A percentile compares a stretch with the other conserved stretches of the same genome.
These are phyloP conservation scores for Silurus glanis DNA, from an alignment of 2,113 vertebrate genomes.

Conservation along the genomic window DNA sequence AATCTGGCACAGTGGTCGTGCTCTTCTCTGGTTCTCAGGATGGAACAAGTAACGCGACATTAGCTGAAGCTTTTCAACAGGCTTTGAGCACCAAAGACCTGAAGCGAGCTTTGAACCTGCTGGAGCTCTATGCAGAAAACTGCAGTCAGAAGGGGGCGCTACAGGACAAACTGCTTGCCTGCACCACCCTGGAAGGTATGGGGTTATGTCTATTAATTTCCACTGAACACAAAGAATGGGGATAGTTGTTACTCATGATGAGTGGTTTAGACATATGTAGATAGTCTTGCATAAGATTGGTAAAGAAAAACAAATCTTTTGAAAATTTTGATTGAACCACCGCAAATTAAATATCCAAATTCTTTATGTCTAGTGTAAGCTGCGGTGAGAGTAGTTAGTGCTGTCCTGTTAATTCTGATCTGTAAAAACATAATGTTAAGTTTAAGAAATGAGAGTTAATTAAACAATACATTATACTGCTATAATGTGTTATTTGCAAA, in stretches of 20 bases:
- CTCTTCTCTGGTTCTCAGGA: conserved; percentile 84
- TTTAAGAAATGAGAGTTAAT: background rate
- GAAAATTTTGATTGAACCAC: no score
- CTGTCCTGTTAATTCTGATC: no score
- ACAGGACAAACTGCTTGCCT: conserved; percentile 83
- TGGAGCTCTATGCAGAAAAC: conserved; percentile 79
- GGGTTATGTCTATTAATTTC: background rate
- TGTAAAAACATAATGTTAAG: background rate
- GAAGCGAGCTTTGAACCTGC: conserved; percentile 76
- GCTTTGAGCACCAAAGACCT: conserved; percentile 78
- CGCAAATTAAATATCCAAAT: no score
- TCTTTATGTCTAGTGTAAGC: no score
- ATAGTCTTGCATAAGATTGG: no score
- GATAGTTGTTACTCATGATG: no score
- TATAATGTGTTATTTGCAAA: background rate
- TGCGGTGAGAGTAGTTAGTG: no score
- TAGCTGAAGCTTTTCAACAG: conserved; percentile 80
- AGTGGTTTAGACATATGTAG: no score
- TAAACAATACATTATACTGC: background rate
- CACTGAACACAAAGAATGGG: background rate
- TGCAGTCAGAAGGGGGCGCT: conserved; percentile 72
- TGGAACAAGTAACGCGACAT: conserved; percentile 65
- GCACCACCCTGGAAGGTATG: conserved; percentile 82
- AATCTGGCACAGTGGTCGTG: conserved; percentile 68
- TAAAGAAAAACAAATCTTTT: no score